These are phyloP conservation scores for Drosophila funebris DNA, from an alignment of 1,140 invertebrate species.

Conservation along the genomic window DNA sequence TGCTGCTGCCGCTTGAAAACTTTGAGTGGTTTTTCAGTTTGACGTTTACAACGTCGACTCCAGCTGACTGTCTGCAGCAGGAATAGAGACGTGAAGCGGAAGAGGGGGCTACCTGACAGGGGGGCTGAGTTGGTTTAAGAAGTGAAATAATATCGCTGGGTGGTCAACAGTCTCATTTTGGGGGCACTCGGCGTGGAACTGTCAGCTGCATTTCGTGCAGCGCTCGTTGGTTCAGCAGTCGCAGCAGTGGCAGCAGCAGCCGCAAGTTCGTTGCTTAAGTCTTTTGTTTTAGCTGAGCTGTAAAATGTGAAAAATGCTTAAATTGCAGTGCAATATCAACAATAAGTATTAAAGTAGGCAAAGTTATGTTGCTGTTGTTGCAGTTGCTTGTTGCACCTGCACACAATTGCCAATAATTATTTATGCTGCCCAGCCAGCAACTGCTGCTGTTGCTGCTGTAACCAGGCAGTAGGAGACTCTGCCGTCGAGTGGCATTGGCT, in stretches of 20 bases:
- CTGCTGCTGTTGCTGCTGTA: neutral
- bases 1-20: slow-evolving; percentile 31
- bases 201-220: slow-evolving; percentile 14
- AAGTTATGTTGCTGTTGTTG: slow-evolving; percentile 44
- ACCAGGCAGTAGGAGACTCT: slow-evolving; percentile 31
- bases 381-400: slow-evolving; percentile 70
- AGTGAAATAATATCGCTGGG: slow-evolving; percentile 32
- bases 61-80: slow-evolving; percentile 3
- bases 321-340: slow-evolving; percentile 71
- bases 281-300: slow-evolving; percentile 60
- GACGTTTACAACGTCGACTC: slow-evolving; percentile 54
- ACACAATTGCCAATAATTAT: slow-evolving; percentile 81
- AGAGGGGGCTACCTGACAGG: slow-evolving; percentile 6
- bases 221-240: slow-evolving; percentile 8
- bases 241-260: neutral
- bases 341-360: slow-evolving; percentile 56
- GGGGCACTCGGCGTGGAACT: slow-evolving; percentile 1
- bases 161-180: slow-evolving; percentile 28
- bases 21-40: slow-evolving; percentile 67
- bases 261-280: slow-evolving; percentile 71
- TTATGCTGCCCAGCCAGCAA: slow-evolving; percentile 64
- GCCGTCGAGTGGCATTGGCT: slow-evolving; percentile 74
- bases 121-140: slow-evolving; percentile 26
- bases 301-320: slow-evolving; percentile 70
- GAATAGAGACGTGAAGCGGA: neutral